Percentiles rank a stretch among this genome's conserved stretches.
Conservation (phyloP, 2,113 vertebrate species). For the Platycercus adscitus region DNA sequence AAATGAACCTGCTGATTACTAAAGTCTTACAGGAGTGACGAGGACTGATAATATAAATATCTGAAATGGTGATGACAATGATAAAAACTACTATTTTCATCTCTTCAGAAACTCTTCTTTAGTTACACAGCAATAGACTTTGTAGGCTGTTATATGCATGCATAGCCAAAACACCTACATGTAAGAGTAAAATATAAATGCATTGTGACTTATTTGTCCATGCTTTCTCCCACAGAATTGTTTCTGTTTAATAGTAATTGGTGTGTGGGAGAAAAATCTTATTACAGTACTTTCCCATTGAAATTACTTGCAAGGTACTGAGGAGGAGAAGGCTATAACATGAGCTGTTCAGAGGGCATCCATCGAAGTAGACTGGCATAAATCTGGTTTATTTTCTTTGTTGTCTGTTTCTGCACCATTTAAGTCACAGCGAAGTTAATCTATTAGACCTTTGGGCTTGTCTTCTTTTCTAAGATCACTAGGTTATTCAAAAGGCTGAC, state of each 20-base stretch:
- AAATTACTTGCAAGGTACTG: not conserved
- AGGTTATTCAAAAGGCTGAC: not conserved
- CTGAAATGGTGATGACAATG: not conserved
- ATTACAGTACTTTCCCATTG: not conserved
- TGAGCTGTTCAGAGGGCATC: not conserved
- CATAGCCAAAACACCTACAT: not conserved
- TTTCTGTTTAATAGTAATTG: slow-evolving; percentile 46
- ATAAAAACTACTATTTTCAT: not conserved
- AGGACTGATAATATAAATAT: not conserved
- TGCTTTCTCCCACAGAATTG: slow-evolving; percentile 13
- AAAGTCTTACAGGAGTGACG: not conserved
- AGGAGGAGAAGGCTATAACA: not conserved
- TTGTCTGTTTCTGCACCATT: slow-evolving; percentile 7
- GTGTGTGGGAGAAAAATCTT: slow-evolving; percentile 13
- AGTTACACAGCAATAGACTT: not conserved
- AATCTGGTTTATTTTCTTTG: slow-evolving; percentile 11
- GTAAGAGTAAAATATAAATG: slow-evolving; percentile 4
- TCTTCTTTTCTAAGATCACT: not conserved
- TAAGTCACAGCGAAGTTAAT: not conserved
- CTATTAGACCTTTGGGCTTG: not conserved
- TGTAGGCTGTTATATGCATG: not conserved
- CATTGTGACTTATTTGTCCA: not conserved
- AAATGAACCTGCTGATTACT: not conserved
- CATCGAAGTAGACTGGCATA: not conserved
- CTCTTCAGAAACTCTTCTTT: not conserved